Evolutionary conservation across 2,888 invertebrate genomes (phyloP).

Genomic region (Amaurobius ferox): DNA sequence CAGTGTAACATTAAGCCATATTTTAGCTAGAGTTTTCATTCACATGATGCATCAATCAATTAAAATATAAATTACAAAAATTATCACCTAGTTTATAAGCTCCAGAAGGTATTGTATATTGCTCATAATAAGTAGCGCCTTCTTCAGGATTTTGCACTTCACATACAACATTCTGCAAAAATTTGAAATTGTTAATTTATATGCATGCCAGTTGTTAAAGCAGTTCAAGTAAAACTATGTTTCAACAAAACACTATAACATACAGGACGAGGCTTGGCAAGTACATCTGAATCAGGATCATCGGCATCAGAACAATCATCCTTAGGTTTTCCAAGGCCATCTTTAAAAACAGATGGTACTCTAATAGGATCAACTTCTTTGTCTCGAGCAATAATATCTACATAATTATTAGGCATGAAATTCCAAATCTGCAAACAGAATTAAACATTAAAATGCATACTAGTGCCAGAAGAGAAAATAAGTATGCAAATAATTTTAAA

Average conservation of each 20-base stretch:
- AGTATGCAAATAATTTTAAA: no score
- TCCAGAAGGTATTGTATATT: conserved; percentile 87
- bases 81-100: conserved; percentile 84
- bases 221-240: no score
- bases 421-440: conserved; percentile 78
- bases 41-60: no score
- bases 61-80: conserved; percentile 78
- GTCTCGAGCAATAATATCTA: conserved; percentile 84
- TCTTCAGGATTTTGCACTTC: conserved; percentile 80
- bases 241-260: conserved; percentile 75
- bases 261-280: conserved; percentile 91
- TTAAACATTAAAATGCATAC: background rate
- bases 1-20: no score
- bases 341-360: conserved; percentile 94
- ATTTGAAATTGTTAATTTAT: background rate
- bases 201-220: no score
- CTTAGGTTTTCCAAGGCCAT: conserved; percentile 83
- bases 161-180: conserved; percentile 86
- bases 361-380: conserved; percentile 88
- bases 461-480: no score
- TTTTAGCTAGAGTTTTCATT: no score
- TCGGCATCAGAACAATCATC: conserved; percentile 79
- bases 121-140: conserved; percentile 90
- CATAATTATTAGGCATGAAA: conserved; percentile 83
- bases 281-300: conserved; percentile 85